Percentiles rank a stretch among this genome's conserved stretches.
phyloP scores from a whole-genome alignment of 1,140 invertebrate species.

The Myzus persicae region DNA sequence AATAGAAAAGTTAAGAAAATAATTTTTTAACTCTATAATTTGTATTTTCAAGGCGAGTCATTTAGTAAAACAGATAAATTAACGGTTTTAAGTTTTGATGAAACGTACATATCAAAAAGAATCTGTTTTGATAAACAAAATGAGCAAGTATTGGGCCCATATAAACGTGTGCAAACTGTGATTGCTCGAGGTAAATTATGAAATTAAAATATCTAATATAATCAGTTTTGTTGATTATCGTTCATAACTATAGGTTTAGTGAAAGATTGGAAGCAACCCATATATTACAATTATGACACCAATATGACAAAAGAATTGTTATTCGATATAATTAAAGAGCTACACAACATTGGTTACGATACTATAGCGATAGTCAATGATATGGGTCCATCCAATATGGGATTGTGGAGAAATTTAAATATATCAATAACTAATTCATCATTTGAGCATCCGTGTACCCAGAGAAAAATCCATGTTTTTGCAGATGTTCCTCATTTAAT shows the following conservation, averaged over 20 bases:
- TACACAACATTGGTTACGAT: neutral
- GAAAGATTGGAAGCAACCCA: too few relatives aligned
- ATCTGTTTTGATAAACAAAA: constrained; percentile 41
- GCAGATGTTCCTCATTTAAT: constrained; percentile 3
- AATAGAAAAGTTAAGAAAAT: too few relatives aligned
- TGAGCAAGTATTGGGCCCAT: constrained; percentile 39
- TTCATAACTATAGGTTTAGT: too few relatives aligned
- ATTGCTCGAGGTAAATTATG: neutral
- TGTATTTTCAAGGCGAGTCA: too few relatives aligned
- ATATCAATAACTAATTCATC: neutral
- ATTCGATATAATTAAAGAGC: too few relatives aligned
- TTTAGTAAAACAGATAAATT: neutral
- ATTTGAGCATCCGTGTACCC: neutral
- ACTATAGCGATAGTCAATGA: neutral
- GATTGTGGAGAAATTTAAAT: neutral
- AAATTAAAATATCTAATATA: too few relatives aligned
- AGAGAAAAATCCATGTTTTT: neutral
- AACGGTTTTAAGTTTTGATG: constrained; percentile 28
- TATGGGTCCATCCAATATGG: neutral
- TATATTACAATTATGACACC: too few relatives aligned
- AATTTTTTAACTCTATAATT: too few relatives aligned
- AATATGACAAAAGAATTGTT: too few relatives aligned
- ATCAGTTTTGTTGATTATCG: too few relatives aligned
- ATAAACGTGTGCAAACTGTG: neutral
- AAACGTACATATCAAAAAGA: neutral